Evolutionary conservation across 2,113 vertebrate species (phyloP), one percentile per base, ranked within the genome.

Genomic region (Alethe castanea): DNA sequence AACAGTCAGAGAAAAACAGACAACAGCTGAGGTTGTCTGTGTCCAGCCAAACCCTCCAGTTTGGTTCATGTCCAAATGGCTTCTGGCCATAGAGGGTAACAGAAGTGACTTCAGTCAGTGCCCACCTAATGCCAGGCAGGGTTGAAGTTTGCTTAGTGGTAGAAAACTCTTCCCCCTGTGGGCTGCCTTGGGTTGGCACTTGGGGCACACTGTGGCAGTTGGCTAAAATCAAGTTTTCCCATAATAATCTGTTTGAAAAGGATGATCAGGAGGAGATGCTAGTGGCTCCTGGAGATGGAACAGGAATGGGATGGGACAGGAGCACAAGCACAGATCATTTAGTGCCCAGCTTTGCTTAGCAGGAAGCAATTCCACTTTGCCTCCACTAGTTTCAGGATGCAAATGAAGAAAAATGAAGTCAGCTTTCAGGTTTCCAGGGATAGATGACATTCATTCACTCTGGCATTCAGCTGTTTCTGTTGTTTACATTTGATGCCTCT

Each of bases 401-500:
- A 59, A 94, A 93, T 59, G 8, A 78, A 72, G 59, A 23, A 69
- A 76, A 86, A 38, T 47, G 26, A 86, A 72, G 23, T n/a, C 18
- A 8, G 29, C 50, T 85, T 69, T 53, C 69, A 50, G 40, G 67
- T 86, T 91, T 16, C 56, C 62, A 52, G 47, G 40, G 72, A 20
- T 2, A 14, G 61, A 50, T 69, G 69, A 6, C 56, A 59, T 54
- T 73, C 44, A 40, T 33, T 83, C 64, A 53, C 26, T 18, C 69
- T 81, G 82, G 44, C 45, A 77, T 70, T 88, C 40, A 80, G 71
- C 54, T 69, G 2, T 53, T 80, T 29, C 81, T 81, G 36, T 78
- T 97, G 94, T 96, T 97, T 96, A 96, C 57, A 53, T 94, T 93
- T 81, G 86, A 78, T 90, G 73, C 47, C 6, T 81, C 69, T 96